These are phyloP conservation scores for Gopherus evgoodei DNA, from an alignment of 2,113 vertebrate species.

Conservation along the genomic window DNA sequence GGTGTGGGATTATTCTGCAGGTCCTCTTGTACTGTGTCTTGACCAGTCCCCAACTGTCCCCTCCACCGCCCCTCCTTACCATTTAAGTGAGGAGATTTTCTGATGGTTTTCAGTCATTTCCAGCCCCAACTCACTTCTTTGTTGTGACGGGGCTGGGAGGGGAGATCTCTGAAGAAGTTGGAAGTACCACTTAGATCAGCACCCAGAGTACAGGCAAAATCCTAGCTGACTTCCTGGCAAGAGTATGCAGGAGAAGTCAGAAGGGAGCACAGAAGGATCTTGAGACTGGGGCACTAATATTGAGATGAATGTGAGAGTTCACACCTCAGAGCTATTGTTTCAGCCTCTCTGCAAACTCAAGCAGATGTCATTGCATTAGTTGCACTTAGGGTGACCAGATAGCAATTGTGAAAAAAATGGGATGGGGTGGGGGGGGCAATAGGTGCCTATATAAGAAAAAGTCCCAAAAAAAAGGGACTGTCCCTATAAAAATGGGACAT, in stretches of 20 bases:
- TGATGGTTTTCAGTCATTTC: background rate
- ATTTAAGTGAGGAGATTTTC: background rate
- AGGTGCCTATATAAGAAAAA: too few species aligned
- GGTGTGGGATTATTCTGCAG: background rate
- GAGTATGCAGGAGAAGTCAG: background rate
- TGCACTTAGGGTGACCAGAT: background rate
- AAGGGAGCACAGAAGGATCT: background rate
- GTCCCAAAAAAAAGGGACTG: too few species aligned
- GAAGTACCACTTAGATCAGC: background rate
- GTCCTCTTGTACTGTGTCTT: background rate
- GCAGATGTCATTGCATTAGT: background rate
- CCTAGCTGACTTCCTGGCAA: background rate
- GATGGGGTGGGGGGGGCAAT: too few species aligned
- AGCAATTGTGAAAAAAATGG: too few species aligned
- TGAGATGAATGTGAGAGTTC: fast-evolving
- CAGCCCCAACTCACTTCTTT: background rate
- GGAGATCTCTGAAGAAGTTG: background rate
- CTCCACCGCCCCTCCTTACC: background rate
- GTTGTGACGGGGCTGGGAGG: background rate
- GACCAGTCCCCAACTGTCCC: background rate
- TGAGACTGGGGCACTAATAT: background rate
- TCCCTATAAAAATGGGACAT: too few species aligned
- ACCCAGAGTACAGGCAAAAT: background rate
- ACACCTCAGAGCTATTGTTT: background rate
- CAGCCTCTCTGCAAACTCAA: background rate